Evolutionary conservation across 1,140 invertebrate genomes (phyloP).

Genomic region (Plectrocnemia conspersa): DNA sequence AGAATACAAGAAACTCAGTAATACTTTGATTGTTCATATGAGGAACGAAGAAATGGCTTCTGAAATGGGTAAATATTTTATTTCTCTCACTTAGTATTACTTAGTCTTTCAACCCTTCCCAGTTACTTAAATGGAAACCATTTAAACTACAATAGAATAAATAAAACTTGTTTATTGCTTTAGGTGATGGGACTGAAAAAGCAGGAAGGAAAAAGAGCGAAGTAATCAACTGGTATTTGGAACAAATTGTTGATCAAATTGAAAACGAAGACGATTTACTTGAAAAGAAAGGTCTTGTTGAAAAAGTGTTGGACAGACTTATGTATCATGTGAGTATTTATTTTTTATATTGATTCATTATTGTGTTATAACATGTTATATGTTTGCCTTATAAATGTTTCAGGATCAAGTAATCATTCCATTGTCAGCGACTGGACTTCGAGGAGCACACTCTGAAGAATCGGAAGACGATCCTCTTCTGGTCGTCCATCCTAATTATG

Average conservation of each 20-base stretch:
- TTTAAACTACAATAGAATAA: neutral
- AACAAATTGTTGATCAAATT: conserved; percentile 81
- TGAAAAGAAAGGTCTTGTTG: conserved; percentile 84
- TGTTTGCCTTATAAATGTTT: conserved; percentile 33
- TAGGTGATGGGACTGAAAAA: conserved; percentile 38
- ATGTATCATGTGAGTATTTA: conserved; percentile 74
- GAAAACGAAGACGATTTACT: conserved; percentile 88
- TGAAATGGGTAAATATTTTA: conserved; percentile 41
- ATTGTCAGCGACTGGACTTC: conserved; percentile 65
- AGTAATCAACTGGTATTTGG: conserved; percentile 92
- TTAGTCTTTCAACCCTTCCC: neutral
- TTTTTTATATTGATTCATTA: neutral
- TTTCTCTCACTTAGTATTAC: conserved; percentile 3
- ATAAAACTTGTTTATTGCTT: neutral
- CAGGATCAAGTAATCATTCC: conserved; percentile 89
- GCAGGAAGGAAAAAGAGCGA: conserved; percentile 75
- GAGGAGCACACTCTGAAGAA: conserved; percentile 45
- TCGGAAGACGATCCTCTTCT: conserved; percentile 80
- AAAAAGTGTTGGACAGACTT: conserved; percentile 92
- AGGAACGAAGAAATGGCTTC: conserved; percentile 71
- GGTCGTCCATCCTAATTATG: conserved; percentile 95
- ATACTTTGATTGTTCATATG: conserved; percentile 88
- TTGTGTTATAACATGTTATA: neutral
- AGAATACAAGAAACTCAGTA: conserved; percentile 89
- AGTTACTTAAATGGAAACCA: neutral